A percentile compares a stretch with the other conserved stretches of the same genome.
Evolutionary conservation across 1,140 invertebrate genomes (phyloP).

Genomic region (Anastrepha ludens): DNA sequence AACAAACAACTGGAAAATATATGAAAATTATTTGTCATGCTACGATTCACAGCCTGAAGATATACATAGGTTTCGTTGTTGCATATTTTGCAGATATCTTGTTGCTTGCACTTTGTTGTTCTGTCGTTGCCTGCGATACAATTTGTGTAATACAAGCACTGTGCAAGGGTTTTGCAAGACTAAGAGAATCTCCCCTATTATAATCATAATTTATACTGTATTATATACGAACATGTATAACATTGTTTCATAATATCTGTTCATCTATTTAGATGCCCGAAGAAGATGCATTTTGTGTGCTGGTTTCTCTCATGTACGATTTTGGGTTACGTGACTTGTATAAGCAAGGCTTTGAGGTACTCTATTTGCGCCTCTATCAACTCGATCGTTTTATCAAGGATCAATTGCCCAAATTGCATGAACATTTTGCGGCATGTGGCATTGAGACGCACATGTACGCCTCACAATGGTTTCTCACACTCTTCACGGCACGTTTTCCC

Average conservation of each 20-base stretch:
- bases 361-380: conserved; percentile 97
- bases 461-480: conserved; percentile 99
- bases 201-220: too few species aligned
- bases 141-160: too few species aligned
- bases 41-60: too few species aligned
- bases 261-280: conserved; percentile 92
- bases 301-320: conserved; percentile 98
- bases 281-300: conserved; percentile 98
- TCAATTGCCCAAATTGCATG: conserved; percentile 90
- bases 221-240: not conserved
- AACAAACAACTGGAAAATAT: too few species aligned
- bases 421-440: conserved; percentile 92
- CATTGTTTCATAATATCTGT: not conserved
- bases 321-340: conserved; percentile 96
- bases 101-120: too few species aligned
- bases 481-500: conserved; percentile 99
- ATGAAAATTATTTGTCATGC: too few species aligned
- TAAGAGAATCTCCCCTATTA: too few species aligned
- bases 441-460: conserved; percentile 99
- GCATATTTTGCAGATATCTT: too few species aligned
- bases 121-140: too few species aligned
- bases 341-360: conserved; percentile 96
- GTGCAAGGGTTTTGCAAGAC: too few species aligned
- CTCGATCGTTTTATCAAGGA: conserved; percentile 93
- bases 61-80: not conserved